Evolutionary conservation across 2,113 vertebrate genomes (phyloP), one percentile per base, ranked within the genome.

Genomic region (Argyrosomus japonicus): DNA sequence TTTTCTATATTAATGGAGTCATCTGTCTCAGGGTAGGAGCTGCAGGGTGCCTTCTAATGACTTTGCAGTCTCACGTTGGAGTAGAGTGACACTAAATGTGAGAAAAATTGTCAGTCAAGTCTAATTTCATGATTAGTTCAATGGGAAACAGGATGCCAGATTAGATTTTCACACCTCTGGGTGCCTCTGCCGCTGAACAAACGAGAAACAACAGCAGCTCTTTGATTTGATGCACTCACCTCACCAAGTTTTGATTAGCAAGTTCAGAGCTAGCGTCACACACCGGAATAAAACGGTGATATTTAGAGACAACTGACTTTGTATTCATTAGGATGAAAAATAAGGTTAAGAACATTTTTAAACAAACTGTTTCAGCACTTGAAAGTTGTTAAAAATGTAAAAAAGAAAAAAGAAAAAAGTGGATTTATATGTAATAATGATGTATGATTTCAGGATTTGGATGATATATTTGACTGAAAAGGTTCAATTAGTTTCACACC

Each of bases 81-180:
- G 25, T 11, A 9, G 3, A 60, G 56, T 58, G 68, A 64, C 77
- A 45, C 29, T 58, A 27, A 69, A 60, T 63, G 70, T 57, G 62
- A 82, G 72, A 64, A 43, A 47, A 76, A 85, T 32, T 77, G 73
- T 83, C 71, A 83, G 87, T 90, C 85, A 83, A 53, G 32, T 67
- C 78, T 86, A 60, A 81, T 86, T 78, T 84, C 69, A 21, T 48
- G 54, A 84, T 86, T 72, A 63, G 50, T 56, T 75, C 81, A 70
- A 32, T 27, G n/a, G 53, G 64, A 64, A 50, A 76, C 65, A 56
- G 58, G 74, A 77, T 48, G 62, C 56, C 0, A 1, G n/a, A 81
- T 84, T 58, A 1, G 43, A 72, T 71, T 68, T 54, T 62, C 51
- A 65, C 62, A 82, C 75, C 57, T 80, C 62, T 18, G 32, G 61